Conservation (phyloP, 2,797 vertebrate genomes). For the Tiaroga cobitis region DNA sequence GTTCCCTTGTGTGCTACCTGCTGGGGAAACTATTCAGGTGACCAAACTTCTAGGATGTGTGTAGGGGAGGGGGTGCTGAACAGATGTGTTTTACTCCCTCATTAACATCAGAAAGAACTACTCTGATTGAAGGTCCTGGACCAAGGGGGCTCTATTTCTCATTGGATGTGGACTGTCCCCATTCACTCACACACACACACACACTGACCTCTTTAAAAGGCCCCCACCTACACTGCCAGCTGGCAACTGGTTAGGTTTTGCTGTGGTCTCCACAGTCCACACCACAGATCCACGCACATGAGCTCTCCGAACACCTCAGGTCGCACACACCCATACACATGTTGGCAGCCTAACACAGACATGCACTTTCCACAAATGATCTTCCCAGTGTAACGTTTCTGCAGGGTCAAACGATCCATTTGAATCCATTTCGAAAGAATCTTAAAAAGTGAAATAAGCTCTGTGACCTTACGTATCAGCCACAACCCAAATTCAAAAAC, state of each 20-base stretch:
- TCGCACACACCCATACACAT: conserved; percentile 38
- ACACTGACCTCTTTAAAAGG: conserved; percentile 66
- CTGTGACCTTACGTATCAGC: background rate
- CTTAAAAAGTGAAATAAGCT: conserved; percentile 4
- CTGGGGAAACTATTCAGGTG: conserved; percentile 92
- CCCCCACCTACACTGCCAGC: conserved; percentile 80
- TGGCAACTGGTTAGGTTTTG: conserved; percentile 87
- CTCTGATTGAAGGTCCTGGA: conserved; percentile 85
- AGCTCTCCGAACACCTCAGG: conserved; percentile 33
- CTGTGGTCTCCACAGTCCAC: conserved; percentile 83
- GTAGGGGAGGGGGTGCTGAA: conserved; percentile 77
- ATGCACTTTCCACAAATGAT: conserved; percentile 22
- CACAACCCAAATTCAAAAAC: conserved; percentile 24
- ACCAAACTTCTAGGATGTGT: conserved; percentile 76
- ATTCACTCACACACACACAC: conserved; percentile 55
- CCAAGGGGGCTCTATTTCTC: conserved; percentile 83
- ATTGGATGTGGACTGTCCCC: conserved; percentile 83
- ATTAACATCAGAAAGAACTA: conserved; percentile 92
- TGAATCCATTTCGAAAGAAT: background rate
- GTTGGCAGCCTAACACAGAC: conserved; percentile 33
- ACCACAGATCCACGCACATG: conserved; percentile 78
- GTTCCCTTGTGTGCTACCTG: conserved; percentile 90
- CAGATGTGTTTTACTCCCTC: conserved; percentile 93
- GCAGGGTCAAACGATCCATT: background rate
- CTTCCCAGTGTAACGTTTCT: conserved; percentile 22